Conservation (phyloP, 2,888 invertebrate species). For the Protodeltote pygarga region DNA sequence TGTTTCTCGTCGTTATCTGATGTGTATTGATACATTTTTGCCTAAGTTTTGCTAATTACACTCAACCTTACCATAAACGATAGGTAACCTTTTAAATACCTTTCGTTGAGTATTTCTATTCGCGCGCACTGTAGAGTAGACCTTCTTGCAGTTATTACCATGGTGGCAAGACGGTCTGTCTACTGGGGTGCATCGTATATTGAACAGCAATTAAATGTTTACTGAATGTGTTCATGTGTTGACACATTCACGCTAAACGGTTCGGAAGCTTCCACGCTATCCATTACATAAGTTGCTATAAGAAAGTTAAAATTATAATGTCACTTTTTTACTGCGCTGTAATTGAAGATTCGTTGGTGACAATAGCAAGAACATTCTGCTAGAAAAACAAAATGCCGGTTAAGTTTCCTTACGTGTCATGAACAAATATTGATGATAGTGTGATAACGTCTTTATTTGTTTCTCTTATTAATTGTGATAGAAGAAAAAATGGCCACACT, state of each 20-base stretch:
- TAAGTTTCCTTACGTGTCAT: background rate
- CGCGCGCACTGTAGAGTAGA: background rate
- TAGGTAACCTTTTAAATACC: no score
- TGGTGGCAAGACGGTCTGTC: background rate
- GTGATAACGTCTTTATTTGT: no score
- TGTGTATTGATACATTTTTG: no score
- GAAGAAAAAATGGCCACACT: no score
- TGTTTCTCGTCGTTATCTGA: no score
- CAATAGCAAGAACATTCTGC: constrained; percentile 2
- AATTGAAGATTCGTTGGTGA: constrained; percentile 7
- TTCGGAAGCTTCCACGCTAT: no score
- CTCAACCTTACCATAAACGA: no score
- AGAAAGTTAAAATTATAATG: constrained; percentile 4
- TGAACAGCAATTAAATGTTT: constrained; percentile 27
- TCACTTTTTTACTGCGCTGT: constrained; percentile 20
- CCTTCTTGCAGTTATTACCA: constrained; percentile 1
- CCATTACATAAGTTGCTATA: no score
- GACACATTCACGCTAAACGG: constrained; percentile 1
- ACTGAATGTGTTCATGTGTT: constrained; percentile 10
- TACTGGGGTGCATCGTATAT: background rate
- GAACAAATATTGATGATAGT: background rate
- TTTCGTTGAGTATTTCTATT: no score
- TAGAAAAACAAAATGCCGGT: background rate
- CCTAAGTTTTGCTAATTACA: no score
- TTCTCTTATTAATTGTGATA: no score